A percentile compares a stretch with the other conserved stretches of the same genome.
These are phyloP conservation scores for Peucedramus taeniatus DNA, from an alignment of 2,113 vertebrate genomes.

Conservation along the genomic window DNA sequence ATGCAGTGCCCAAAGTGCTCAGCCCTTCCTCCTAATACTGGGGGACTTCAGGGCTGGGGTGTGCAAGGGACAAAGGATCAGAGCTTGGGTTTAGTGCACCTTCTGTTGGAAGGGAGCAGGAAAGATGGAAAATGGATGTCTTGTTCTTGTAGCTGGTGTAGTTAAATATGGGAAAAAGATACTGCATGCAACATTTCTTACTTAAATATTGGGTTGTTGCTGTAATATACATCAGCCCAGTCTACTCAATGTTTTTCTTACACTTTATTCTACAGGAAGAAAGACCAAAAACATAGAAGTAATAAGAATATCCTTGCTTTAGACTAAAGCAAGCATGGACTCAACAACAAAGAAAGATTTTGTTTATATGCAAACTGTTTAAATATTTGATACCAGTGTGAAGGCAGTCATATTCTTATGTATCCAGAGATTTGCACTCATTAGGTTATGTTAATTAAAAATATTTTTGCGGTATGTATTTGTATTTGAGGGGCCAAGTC, in stretches of 20 bases:
- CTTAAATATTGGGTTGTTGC: not conserved
- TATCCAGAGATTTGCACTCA: not conserved
- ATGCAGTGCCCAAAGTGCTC: not conserved
- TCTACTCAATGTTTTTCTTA: not conserved
- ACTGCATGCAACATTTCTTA: not conserved
- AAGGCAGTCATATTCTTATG: not conserved
- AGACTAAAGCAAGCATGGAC: not conserved
- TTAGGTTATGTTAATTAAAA: not conserved
- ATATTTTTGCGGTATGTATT: not conserved
- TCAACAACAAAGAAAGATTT: not conserved
- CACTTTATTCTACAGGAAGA: not conserved
- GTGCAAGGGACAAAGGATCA: not conserved
- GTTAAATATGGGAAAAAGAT: not conserved
- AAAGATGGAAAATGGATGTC: not conserved
- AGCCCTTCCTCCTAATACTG: not conserved
- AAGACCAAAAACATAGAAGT: not conserved
- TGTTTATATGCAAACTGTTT: slow-evolving; percentile 7
- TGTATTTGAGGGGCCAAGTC: not conserved
- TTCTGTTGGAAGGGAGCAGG: not conserved
- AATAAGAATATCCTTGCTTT: slow-evolving; percentile 14
- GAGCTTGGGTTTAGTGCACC: not conserved
- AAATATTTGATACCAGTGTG: not conserved
- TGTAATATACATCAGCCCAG: not conserved
- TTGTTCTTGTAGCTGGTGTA: not conserved
- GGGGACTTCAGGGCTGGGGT: not conserved